A percentile compares a stretch with the other conserved stretches of the same genome.
These are phyloP conservation scores for Gadopsis bispinosus DNA, from an alignment of 2,797 vertebrate species.

Conservation along the genomic window DNA sequence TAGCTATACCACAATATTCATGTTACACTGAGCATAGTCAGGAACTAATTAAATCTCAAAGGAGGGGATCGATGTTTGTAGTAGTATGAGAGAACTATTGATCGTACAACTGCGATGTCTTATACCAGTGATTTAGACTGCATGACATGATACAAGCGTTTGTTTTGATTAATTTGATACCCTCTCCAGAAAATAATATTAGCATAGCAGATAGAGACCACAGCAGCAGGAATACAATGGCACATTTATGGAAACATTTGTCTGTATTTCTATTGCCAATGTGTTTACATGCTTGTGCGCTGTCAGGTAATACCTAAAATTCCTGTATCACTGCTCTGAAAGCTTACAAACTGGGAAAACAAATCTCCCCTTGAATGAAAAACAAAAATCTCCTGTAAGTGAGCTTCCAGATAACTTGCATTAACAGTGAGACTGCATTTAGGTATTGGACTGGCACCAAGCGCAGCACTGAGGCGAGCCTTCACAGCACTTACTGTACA, in stretches of 20 bases:
- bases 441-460: conserved; percentile 19
- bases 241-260: background rate
- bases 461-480: conserved; percentile 31
- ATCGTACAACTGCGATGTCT: conserved; percentile 58
- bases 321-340: background rate
- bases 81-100: conserved; percentile 73
- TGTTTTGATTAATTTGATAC: conserved; percentile 46
- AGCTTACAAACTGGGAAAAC: conserved; percentile 21
- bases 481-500: conserved; percentile 40
- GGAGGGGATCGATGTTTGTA: conserved; percentile 77
- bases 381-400: conserved; percentile 1
- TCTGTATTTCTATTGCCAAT: background rate
- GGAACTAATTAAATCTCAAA: conserved; percentile 82
- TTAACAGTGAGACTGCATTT: conserved; percentile 36
- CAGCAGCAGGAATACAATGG: background rate
- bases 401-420: conserved; percentile 17
- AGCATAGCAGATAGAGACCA: background rate
- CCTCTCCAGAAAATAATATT: conserved; percentile 27
- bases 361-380: conserved; percentile 23
- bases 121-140: conserved; percentile 53
- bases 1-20: conserved; percentile 75
- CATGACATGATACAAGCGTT: conserved; percentile 49
- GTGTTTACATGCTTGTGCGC: too few relatives aligned
- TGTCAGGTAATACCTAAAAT: background rate
- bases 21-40: conserved; percentile 79